Conservation (phyloP, 2,113 vertebrate genomes). For the Gobius niger region DNA sequence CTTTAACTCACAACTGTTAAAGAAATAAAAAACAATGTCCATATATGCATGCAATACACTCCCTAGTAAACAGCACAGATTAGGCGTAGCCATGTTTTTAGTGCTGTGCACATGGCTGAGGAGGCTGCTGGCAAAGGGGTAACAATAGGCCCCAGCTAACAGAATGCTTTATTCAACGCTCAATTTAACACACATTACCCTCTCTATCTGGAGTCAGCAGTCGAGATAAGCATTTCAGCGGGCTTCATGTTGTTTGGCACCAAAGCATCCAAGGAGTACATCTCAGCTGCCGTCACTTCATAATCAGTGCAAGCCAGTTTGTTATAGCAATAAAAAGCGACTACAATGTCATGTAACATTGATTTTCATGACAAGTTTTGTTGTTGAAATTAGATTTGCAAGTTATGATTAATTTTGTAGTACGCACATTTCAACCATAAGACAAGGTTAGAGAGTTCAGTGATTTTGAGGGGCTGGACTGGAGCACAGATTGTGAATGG, state of each 20-base stretch:
- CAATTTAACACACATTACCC: conserved; percentile 63
- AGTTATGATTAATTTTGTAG: no score
- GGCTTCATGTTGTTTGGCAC: conserved; percentile 41
- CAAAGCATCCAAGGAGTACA: conserved; percentile 23
- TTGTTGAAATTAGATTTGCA: no score
- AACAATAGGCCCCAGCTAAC: conserved; percentile 39
- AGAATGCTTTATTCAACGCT: conserved; percentile 56
- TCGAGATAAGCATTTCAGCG: conserved; percentile 49
- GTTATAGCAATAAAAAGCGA: conserved; percentile 11
- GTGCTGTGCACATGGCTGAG: conserved; percentile 5
- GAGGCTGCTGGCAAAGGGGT: conserved; percentile 21
- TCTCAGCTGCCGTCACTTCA: conserved; percentile 15
- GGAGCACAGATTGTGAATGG: no score
- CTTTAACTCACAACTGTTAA: not conserved
- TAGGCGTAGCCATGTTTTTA: conserved; percentile 13
- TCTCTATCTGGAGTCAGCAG: conserved; percentile 44
- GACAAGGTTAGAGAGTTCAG: no score
- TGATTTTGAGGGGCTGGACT: no score
- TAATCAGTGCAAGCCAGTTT: conserved; percentile 7
- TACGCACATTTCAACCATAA: no score
- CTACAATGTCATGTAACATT: not conserved
- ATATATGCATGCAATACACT: not conserved
- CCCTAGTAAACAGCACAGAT: conserved; percentile 8
- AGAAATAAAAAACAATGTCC: not conserved
- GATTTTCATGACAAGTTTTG: no score